Evolutionary conservation across 1,140 invertebrate species (phyloP), one percentile per base, ranked within the genome.

Genomic region (Magallana angulata): DNA sequence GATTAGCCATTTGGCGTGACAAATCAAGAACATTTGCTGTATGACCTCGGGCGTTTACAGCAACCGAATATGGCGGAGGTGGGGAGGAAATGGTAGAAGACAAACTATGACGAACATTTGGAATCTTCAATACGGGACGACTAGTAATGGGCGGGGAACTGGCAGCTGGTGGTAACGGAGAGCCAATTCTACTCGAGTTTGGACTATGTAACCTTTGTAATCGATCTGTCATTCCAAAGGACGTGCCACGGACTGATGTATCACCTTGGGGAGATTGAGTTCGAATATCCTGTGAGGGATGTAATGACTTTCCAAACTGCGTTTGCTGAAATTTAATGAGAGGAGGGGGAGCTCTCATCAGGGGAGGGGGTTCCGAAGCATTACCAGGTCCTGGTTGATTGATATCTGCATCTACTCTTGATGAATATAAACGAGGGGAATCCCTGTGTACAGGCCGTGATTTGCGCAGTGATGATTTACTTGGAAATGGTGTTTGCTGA

Each of bases 321-420:
- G 16, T 80, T 81, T 89, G 88, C n/a, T 89, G 85, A 84, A 90
- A 91, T 57, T 87, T 48, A 24, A 91, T 89, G 0, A 91, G 82
- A 64, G 91, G 91, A 11, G 91, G 91, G n/a, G 91, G 91, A 60
- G 57, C 91, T 82, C 91, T 89, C 88, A 91, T 90, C 36, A 91
- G 86, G 4, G 91, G 90, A 18, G 91, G 91, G 57, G 91, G 91
- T 59, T 36, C 85, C 4, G 56, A 57, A 48, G 18, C 30, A n/a
- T 59, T 11, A 8, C 18, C 16, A 8, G 5, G 5, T n/a, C 16
- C 82, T 48, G 48, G 57, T 48, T 36, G 18, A 59, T 80, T 18
- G 12, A 18, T 9, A 14, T 89, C 48, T 57, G 84, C 16, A 57
- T 80, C 60, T 16, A 60, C 76, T 18, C 56, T 85, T 60, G 60